phyloP scores from a whole-genome alignment of 2,888 invertebrate species.

The Microplitis deprimator region DNA sequence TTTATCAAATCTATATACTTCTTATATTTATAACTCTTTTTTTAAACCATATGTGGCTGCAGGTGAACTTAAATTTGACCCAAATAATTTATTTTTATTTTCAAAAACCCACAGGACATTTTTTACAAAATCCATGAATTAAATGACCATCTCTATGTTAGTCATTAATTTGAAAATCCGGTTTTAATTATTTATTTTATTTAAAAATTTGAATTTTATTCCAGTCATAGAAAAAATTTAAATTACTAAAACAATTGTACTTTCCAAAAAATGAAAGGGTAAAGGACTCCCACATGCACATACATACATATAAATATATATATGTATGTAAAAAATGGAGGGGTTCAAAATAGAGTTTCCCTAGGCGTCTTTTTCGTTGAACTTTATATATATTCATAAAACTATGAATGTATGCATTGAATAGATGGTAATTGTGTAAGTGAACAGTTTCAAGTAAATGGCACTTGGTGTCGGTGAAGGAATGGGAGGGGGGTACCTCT shows the following conservation, averaged over 20 bases:
- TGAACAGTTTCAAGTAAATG: background rate
- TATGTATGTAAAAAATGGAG: constrained; percentile 1
- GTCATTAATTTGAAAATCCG: too few species aligned
- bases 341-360: constrained; percentile 46
- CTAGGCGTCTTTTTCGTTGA: constrained; percentile 14
- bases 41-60: background rate
- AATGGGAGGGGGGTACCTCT: background rate
- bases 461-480: background rate
- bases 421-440: constrained; percentile 13
- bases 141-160: too few species aligned
- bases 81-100: constrained; percentile 22
- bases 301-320: background rate
- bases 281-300: background rate
- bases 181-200: too few species aligned
- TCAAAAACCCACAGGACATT: too few species aligned
- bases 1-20: background rate
- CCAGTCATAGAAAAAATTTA: too few species aligned
- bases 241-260: too few species aligned
- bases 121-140: too few species aligned
- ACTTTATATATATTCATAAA: constrained; percentile 22
- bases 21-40: background rate
- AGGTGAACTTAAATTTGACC: background rate
- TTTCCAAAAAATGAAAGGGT: constrained; percentile 33
- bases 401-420: constrained; percentile 4
- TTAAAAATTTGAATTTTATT: too few species aligned